Base-by-base conservation (phyloP, 2,797 vertebrate genomes). In the Oryzias sinensis region DNA sequence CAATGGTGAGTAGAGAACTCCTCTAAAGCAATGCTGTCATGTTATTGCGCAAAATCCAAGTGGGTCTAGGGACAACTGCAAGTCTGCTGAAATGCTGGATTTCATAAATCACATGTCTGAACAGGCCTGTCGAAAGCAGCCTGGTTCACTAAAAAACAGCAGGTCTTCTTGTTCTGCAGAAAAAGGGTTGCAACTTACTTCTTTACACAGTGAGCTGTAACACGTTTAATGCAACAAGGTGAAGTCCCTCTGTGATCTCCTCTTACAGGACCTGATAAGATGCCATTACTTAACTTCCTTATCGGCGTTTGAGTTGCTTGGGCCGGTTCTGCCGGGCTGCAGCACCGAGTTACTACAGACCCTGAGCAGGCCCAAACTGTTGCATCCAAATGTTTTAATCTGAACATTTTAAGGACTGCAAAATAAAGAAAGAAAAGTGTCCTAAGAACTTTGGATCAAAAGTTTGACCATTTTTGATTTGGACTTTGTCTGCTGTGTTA, bases 401-500 rank as follows among this genome's bases (percentile, higher is more conserved):
- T 0, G 4, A 58, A 2, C 29, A 33, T 64, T 51, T 45, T 4
- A 41, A 46, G 16, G 18, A 58, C 11, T 46, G 2, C 3, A 16
- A 8, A 17, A 47, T 42, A 25, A 11, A 7, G 22, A 59, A 20
- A 20, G 24, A 37, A 25, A 49, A 24, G 56, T 24, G 18, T 43
- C 48, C 4, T 25, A 1, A 51, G 20, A 27, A 20, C 20, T 17
- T 56, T 57, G 15, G 55, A 62, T 61, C 68, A 50, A 79, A 59
- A 49, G 37, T 49, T 43, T 45, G 43, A 57, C 17, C 4, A 49
- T 45, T 46, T 6, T 9, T 14, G 27, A 59, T 40, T 51, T 82
- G 83, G 70, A 91, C 87, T 90, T 89, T 82, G 74, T 4, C 25
- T 49, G 1, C n/a, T 48, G 18, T 59, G 62, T 75, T 77, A 75